These are phyloP conservation scores for Lepidurus arcticus DNA, from an alignment of 1,140 invertebrate species.

Conservation along the genomic window DNA sequence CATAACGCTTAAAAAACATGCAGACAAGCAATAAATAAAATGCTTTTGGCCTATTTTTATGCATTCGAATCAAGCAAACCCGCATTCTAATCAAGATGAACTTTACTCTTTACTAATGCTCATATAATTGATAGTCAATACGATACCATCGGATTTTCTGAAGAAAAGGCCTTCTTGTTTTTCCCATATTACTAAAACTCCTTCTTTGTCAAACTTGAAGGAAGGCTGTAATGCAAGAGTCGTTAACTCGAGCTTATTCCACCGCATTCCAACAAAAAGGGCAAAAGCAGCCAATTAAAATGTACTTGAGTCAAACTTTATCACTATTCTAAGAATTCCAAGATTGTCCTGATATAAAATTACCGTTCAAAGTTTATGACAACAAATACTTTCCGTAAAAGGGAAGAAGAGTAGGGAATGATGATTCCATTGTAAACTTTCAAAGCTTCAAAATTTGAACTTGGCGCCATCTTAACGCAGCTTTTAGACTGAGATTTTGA, in stretches of 20 bases:
- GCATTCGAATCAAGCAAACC: background rate
- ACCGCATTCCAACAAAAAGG: constrained; percentile 59
- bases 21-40: constrained; percentile 21
- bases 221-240: constrained; percentile 76
- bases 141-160: constrained; percentile 79
- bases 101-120: background rate
- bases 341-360: too few species aligned
- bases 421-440: background rate
- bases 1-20: background rate
- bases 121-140: background rate
- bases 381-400: background rate
- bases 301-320: background rate
- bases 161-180: constrained; percentile 81
- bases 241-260: constrained; percentile 81
- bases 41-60: background rate
- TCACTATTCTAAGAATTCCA: too few species aligned
- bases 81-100: background rate
- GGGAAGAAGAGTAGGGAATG: background rate
- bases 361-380: background rate
- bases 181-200: constrained; percentile 75
- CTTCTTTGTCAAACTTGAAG: constrained; percentile 87
- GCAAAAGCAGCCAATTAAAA: background rate
- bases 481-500: background rate
- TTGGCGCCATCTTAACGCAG: background rate
- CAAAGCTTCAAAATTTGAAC: background rate